These are phyloP conservation scores for Nothoprocta perdicaria DNA, from an alignment of 2,113 vertebrate species.

Conservation along the genomic window DNA sequence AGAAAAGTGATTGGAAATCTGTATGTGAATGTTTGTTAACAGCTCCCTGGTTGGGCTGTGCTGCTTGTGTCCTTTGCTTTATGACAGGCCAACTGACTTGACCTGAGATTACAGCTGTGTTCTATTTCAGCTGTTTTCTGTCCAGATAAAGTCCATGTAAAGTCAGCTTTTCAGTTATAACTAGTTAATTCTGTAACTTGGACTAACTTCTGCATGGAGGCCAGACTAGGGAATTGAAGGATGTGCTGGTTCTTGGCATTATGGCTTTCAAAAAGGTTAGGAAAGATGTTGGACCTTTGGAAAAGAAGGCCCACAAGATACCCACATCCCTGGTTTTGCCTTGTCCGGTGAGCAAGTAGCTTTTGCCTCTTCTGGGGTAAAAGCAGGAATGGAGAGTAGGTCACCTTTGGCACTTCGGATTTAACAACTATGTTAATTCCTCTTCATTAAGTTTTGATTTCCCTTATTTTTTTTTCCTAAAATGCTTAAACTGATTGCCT, in stretches of 20 bases:
- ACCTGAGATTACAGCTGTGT: not conserved
- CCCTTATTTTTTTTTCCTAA: not conserved
- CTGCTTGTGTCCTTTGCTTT: not conserved
- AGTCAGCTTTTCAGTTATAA: not conserved
- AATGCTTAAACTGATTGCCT: not conserved
- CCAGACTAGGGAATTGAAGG: not conserved
- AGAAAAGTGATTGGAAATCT: not conserved
- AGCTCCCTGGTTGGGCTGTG: not conserved
- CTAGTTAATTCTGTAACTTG: not conserved
- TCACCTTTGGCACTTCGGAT: not conserved
- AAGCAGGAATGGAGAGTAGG: not conserved
- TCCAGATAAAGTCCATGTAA: not conserved
- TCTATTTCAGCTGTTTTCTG: not conserved
- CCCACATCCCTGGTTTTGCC: not conserved
- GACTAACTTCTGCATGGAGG: not conserved
- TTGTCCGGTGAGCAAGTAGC: not conserved
- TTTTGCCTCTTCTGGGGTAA: not conserved
- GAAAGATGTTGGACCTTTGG: not conserved
- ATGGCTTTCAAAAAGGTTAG: not conserved
- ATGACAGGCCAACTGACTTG: not conserved
- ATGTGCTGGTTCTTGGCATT: not conserved
- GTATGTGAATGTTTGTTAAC: not conserved
- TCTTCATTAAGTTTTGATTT: not conserved
- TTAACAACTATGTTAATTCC: not conserved
- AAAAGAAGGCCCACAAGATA: not conserved